These are phyloP conservation scores for Protobothrops flavoviridis DNA, from an alignment of 2,113 vertebrate genomes.

Conservation along the genomic window DNA sequence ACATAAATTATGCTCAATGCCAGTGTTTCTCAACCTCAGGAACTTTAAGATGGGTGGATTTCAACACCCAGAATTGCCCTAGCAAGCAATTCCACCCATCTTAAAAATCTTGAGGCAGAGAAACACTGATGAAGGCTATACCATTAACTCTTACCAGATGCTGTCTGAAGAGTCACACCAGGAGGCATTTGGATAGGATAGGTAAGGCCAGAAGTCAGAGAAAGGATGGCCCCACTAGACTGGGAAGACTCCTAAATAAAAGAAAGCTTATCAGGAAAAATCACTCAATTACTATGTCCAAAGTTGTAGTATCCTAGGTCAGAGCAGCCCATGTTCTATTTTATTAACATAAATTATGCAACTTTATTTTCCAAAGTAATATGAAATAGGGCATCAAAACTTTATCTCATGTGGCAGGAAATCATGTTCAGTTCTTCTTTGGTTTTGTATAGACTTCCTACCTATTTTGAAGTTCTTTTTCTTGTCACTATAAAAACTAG, in stretches of 20 bases:
- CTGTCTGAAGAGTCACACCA: constrained; percentile 87
- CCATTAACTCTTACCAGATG: constrained; percentile 76
- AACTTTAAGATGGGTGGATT: neutral
- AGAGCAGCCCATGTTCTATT: too few species aligned
- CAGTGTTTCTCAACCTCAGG: neutral
- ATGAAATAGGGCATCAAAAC: neutral
- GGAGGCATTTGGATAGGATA: constrained; percentile 90
- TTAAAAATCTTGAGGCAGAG: neutral
- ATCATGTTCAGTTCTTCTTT: neutral
- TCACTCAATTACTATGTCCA: neutral
- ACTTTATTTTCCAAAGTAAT: neutral
- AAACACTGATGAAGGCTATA: neutral
- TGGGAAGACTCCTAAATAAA: constrained; percentile 73
- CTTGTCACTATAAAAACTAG: neutral
- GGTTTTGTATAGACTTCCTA: neutral
- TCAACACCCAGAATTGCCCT: neutral
- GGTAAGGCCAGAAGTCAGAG: constrained; percentile 78
- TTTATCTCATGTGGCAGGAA: neutral
- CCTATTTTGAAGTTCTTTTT: neutral
- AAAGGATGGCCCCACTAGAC: constrained; percentile 70
- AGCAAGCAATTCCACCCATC: neutral
- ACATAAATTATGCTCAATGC: neutral
- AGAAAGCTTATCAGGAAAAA: constrained; percentile 22
- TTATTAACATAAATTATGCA: neutral
- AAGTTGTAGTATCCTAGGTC: neutral